Base-by-base conservation (phyloP, 2,888 invertebrate genomes). In the Mesorhabditis spiculigera region DNA sequence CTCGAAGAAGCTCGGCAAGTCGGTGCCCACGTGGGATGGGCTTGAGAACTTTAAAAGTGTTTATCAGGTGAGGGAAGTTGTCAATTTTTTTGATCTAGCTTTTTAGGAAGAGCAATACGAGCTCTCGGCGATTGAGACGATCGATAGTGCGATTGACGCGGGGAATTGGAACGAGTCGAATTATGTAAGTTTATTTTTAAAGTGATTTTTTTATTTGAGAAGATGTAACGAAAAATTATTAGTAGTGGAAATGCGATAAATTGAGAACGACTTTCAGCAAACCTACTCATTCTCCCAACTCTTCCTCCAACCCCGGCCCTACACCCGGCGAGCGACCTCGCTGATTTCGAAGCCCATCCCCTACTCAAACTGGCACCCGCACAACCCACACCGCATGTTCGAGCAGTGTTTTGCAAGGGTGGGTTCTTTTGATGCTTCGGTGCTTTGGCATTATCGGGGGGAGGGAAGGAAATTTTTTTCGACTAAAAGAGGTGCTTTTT, bases 331-430 rank as follows among this genome's bases (percentile, higher is more conserved):
- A 50, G n/a, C 58, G 58, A 50, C 58, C 10, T 10, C 58, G 58
- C 8, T 50, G 58, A 50, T 50, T n/a, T n/a, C 58, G 58, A 50
- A 50, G n/a, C 58, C 8, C n/a, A 13, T 50, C 10, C 58, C 58
- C 10, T 50, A 50, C n/a, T 50, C 58, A n/a, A 50, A 50, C n/a
- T 50, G 58, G 58, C 58, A 50, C n/a, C 58, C 58, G 58, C 58
- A 50, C n/a, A 50, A 50, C n/a, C 58, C 58, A n/a, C 58, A 50
- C n/a, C 8, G n/a, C 10, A 10, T 50, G 8, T 50, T 50, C 58
- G 58, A 50, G 58, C 10, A 10, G n/a, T 10, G 10, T 50, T 50
- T 50, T 50, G 58, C 58, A 50, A 10, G n/a, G 58, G 58, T 50
- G 8, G 8, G 58, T 13, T 28, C 28, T 28, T 28, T 28, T 28